phyloP scores from a whole-genome alignment of 64 coral and sea anemone species.

The Pocillopora damicornis region DNA sequence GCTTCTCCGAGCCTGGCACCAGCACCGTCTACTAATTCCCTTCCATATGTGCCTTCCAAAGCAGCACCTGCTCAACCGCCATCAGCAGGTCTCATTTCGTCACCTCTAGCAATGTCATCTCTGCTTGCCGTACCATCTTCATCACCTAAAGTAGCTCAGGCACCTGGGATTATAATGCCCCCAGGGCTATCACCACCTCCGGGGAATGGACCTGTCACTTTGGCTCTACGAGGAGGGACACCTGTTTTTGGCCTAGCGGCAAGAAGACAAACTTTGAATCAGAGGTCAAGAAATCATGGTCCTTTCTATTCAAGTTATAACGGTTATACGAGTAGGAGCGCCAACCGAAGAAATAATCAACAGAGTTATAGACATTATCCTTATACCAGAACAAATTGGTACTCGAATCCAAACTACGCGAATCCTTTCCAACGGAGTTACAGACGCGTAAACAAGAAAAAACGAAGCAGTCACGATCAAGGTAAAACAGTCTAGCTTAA shows the following conservation, averaged over 20 bases:
- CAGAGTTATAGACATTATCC: neutral
- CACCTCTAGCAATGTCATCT: neutral
- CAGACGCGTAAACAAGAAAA: neutral
- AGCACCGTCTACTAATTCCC: neutral
- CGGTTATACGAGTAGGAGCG: neutral
- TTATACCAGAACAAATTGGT: neutral
- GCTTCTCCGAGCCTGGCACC: neutral
- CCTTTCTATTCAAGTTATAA: neutral
- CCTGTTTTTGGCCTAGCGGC: neutral
- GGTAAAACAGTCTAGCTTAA: neutral
- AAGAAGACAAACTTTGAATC: neutral
- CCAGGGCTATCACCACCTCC: conserved; percentile 28
- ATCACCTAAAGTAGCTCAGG: neutral
- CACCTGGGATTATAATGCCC: conserved; percentile 26
- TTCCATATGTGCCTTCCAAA: neutral
- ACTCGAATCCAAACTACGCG: neutral
- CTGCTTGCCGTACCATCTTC: neutral
- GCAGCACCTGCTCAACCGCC: neutral
- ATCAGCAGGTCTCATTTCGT: conserved; percentile 1
- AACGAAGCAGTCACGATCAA: neutral
- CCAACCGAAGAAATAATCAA: neutral
- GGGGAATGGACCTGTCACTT: neutral
- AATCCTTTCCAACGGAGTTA: conserved; percentile 1
- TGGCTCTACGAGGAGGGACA: neutral
- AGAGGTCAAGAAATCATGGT: neutral